Evolutionary conservation across 2,888 invertebrate species (phyloP).

Genomic region (Drosophila austrosaltans): DNA sequence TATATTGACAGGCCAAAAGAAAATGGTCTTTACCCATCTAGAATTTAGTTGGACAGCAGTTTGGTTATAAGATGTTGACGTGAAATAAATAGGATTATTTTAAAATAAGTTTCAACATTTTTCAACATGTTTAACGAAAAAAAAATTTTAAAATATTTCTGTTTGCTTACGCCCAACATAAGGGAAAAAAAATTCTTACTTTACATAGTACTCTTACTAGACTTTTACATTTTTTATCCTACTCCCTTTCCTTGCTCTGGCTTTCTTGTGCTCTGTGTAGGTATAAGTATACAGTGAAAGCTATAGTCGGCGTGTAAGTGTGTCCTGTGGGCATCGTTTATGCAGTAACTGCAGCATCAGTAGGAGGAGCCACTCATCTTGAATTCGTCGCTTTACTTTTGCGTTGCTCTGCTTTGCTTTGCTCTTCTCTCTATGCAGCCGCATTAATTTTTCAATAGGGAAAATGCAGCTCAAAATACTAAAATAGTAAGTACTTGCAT

Average conservation of each 20-base stretch:
- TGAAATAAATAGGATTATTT: slow-evolving; percentile 4
- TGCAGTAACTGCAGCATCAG: slow-evolving; percentile 45
- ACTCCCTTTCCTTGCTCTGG: not conserved
- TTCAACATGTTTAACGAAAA: not conserved
- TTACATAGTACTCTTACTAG: not conserved
- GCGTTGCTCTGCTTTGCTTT: slow-evolving; percentile 38
- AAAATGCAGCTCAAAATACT: slow-evolving; percentile 53
- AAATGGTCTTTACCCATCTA: slow-evolving; percentile 23
- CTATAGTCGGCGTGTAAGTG: slow-evolving; percentile 16
- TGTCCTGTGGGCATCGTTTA: slow-evolving; percentile 61
- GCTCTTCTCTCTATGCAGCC: slow-evolving; percentile 40
- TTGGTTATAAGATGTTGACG: slow-evolving; percentile 1
- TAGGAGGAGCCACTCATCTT: slow-evolving; percentile 15
- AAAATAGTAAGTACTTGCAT: slow-evolving; percentile 13
- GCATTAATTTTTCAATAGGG: slow-evolving; percentile 68
- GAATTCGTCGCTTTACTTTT: slow-evolving; percentile 30
- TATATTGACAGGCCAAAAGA: slow-evolving; percentile 56
- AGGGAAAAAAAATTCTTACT: slow-evolving; percentile 1
- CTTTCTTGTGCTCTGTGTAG: not conserved
- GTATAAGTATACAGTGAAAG: not conserved
- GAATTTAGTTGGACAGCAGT: slow-evolving; percentile 9
- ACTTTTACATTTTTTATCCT: slow-evolving; percentile 8
- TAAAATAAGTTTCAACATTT: slow-evolving; percentile 5
- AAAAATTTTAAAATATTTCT: not conserved
- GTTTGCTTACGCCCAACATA: not conserved